Conservation (phyloP, 2,113 vertebrate species). For the Fregata magnificens region DNA sequence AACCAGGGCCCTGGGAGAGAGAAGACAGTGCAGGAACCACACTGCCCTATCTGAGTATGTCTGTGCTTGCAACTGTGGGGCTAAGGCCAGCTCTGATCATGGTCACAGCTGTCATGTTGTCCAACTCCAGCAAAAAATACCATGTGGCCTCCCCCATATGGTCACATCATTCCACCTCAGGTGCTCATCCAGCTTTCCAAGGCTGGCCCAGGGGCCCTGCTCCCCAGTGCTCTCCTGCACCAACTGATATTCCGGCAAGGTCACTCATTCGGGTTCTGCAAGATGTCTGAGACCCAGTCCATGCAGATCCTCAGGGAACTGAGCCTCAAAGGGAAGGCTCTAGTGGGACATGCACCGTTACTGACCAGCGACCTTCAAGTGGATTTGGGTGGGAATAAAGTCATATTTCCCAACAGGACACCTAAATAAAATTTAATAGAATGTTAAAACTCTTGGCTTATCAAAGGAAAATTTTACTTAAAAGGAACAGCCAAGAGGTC, state of each 20-base stretch:
- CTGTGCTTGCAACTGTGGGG: background rate
- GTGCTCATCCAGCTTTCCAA: background rate
- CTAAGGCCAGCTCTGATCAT: background rate
- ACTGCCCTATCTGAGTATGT: background rate
- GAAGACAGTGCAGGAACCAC: background rate
- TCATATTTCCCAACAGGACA: background rate
- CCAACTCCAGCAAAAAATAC: background rate
- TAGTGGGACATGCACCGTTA: too few species aligned
- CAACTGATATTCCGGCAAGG: accelerated
- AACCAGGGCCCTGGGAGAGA: background rate
- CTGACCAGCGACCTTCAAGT: background rate
- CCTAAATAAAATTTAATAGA: background rate
- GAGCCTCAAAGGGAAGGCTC: background rate
- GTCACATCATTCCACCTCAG: background rate
- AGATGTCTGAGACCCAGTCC: background rate
- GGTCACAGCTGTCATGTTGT: background rate
- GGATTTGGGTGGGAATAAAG: background rate
- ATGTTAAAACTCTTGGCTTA: background rate
- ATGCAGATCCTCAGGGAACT: background rate
- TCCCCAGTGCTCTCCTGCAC: background rate
- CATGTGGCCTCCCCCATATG: background rate
- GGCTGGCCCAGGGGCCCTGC: background rate
- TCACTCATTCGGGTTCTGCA: background rate
- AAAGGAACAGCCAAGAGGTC: background rate
- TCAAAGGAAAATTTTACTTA: background rate